A percentile compares a stretch with the other conserved stretches of the same genome.
Conservation (phyloP, 2,797 vertebrate species). For the Pseudotriccus pelzelni region DNA sequence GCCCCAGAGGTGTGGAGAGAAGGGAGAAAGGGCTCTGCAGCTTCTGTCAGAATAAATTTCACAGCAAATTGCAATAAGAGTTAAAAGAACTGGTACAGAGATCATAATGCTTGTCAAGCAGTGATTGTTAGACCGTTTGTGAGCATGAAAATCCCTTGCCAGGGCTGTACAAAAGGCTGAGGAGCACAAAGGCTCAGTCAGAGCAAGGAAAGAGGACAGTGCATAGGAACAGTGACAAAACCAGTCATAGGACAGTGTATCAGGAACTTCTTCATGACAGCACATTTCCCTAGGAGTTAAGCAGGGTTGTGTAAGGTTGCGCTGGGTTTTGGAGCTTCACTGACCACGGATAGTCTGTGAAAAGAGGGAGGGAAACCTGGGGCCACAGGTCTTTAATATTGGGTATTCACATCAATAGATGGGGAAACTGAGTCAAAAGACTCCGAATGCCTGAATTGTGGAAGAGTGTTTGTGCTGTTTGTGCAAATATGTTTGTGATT, state of each 20-base stretch:
- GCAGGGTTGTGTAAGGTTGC: fast-evolving
- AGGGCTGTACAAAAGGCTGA: neutral
- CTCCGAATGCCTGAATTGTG: neutral
- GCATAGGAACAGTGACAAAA: fast-evolving
- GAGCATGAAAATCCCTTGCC: neutral
- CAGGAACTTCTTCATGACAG: no score
- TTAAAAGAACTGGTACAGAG: neutral
- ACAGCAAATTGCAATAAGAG: neutral
- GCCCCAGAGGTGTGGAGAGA: fast-evolving
- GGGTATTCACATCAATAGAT: neutral
- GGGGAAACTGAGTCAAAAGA: neutral
- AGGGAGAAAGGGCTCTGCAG: neutral
- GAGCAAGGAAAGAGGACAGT: neutral
- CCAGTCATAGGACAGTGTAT: fast-evolving
- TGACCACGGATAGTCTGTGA: fast-evolving
- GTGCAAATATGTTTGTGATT: neutral
- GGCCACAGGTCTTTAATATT: no score
- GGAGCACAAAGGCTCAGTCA: fast-evolving
- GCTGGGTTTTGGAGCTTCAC: fast-evolving
- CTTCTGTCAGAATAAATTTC: neutral
- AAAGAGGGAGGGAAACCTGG: fast-evolving
- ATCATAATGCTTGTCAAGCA: neutral
- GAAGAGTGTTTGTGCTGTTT: neutral
- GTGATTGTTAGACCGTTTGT: neutral
- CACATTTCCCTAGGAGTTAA: fast-evolving